A percentile compares a stretch with the other conserved stretches of the same genome.
These are phyloP conservation scores for Odontomyia ornata DNA, from an alignment of 2,888 invertebrate genomes.

Conservation along the genomic window DNA sequence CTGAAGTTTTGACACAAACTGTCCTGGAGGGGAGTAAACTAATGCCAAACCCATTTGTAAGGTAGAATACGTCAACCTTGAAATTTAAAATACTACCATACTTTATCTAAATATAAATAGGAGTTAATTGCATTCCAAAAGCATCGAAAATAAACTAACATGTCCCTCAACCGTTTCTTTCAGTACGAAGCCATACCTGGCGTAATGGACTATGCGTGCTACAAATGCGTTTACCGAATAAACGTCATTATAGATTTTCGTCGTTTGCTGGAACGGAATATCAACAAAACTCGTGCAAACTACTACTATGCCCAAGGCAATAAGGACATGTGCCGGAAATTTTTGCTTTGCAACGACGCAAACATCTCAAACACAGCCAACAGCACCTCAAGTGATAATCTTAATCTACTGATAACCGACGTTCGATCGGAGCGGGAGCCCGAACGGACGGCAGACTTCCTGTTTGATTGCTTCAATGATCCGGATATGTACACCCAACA, in stretches of 20 bases:
- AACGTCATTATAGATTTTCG: slow-evolving; percentile 45
- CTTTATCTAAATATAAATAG: too few species aligned
- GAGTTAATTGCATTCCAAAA: too few species aligned
- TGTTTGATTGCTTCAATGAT: slow-evolving; percentile 39
- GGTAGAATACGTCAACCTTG: too few species aligned
- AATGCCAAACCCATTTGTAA: too few species aligned
- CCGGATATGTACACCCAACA: slow-evolving; percentile 15
- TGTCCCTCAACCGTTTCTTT: too few species aligned
- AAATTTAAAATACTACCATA: too few species aligned
- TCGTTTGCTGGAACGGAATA: slow-evolving; percentile 39
- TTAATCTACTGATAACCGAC: slow-evolving; percentile 8
- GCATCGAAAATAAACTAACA: too few species aligned
- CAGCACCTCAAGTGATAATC: slow-evolving; percentile 1
- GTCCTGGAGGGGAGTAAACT: too few species aligned
- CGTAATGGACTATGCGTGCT: slow-evolving; percentile 46
- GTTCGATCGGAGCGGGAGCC: slow-evolving; percentile 23
- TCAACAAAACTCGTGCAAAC: slow-evolving; percentile 47
- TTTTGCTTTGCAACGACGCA: slow-evolving; percentile 32
- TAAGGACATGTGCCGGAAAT: slow-evolving; percentile 44
- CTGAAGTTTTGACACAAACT: too few species aligned
- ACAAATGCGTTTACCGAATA: slow-evolving; percentile 46
- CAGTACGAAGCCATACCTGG: slow-evolving; percentile 41
- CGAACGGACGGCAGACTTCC: slow-evolving; percentile 7
- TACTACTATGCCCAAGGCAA: slow-evolving; percentile 46
- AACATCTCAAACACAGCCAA: slow-evolving; percentile 3